Evolutionary conservation across 1,140 invertebrate species (phyloP).

Genomic region (Vanessa atalanta): DNA sequence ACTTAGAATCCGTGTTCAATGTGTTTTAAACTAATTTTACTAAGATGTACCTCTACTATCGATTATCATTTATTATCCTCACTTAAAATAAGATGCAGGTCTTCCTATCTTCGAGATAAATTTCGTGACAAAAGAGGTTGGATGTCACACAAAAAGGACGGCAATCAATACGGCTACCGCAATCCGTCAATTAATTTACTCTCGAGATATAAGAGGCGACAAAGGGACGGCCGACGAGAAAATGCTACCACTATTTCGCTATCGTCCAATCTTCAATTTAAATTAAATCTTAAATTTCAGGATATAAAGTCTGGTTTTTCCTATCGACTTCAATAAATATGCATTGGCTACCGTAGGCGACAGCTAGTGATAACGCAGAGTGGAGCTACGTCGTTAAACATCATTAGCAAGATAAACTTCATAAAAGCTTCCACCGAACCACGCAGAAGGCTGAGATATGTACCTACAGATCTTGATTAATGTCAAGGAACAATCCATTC

Average conservation of each 20-base stretch:
- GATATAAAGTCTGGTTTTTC: constrained; percentile 44
- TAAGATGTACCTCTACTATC: constrained; percentile 8
- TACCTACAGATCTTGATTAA: constrained; percentile 54
- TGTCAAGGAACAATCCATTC: constrained; percentile 47
- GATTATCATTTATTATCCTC: constrained; percentile 29
- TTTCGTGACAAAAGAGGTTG: constrained; percentile 68
- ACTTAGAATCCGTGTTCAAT: background rate
- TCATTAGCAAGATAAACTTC: constrained; percentile 77
- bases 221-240: constrained; percentile 63
- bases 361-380: constrained; percentile 63
- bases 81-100: constrained; percentile 46
- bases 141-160: constrained; percentile 65
- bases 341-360: constrained; percentile 72
- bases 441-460: constrained; percentile 57
- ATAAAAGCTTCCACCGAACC: constrained; percentile 68
- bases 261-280: constrained; percentile 25
- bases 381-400: constrained; percentile 74
- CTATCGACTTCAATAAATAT: constrained; percentile 38
- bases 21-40: constrained; percentile 3
- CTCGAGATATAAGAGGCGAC: constrained; percentile 72
- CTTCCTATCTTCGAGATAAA: constrained; percentile 60
- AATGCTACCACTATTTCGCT: constrained; percentile 60
- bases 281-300: constrained; percentile 40
- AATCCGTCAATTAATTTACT: constrained; percentile 78
- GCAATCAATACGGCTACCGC: constrained; percentile 70